Percentiles rank a stretch among this genome's conserved stretches.
Evolutionary conservation across 1,140 invertebrate species (phyloP).

Genomic region (Sitophilus oryzae): DNA sequence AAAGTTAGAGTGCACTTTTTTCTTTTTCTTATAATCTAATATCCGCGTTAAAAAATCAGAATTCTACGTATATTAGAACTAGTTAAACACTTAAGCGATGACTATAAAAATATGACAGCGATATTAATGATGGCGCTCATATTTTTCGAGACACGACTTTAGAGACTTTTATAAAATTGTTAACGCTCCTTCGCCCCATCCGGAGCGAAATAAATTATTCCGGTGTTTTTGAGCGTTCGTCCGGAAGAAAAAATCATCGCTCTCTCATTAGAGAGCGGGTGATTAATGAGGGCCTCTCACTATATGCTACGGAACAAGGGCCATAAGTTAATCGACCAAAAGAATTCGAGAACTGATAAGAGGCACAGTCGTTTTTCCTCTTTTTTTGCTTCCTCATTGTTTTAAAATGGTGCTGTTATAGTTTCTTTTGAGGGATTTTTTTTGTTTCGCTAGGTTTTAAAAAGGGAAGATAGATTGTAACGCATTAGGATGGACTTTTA

Average conservation of each 20-base stretch:
- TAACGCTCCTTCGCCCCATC: conserved; percentile 16
- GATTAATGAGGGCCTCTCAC: conserved; percentile 22
- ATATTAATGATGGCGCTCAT: conserved; percentile 14
- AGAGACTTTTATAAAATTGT: conserved; percentile 23
- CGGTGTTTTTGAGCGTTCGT: conserved; percentile 13
- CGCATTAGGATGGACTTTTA: too few relatives aligned
- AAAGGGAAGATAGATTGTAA: too few relatives aligned
- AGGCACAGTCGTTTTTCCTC: conserved; percentile 17
- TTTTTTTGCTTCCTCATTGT: conserved; percentile 3
- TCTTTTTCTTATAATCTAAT: too few relatives aligned
- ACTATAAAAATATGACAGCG: too few relatives aligned
- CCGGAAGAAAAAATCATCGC: conserved; percentile 19
- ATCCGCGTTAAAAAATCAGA: too few relatives aligned
- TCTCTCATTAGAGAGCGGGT: conserved; percentile 22
- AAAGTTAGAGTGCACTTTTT: too few relatives aligned
- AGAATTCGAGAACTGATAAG: conserved; percentile 21
- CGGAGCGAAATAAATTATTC: conserved; percentile 19
- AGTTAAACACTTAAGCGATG: too few relatives aligned
- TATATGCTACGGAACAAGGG: conserved; percentile 29
- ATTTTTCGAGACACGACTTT: too few relatives aligned
- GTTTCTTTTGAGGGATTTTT: not conserved
- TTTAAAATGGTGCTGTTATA: not conserved
- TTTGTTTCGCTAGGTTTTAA: too few relatives aligned
- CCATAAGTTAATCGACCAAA: conserved; percentile 34
- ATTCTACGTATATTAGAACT: too few relatives aligned